Percentiles rank a stretch among this genome's conserved stretches.
phyloP scores from a whole-genome alignment of 2,888 invertebrate genomes.

The Dicycla oo region DNA sequence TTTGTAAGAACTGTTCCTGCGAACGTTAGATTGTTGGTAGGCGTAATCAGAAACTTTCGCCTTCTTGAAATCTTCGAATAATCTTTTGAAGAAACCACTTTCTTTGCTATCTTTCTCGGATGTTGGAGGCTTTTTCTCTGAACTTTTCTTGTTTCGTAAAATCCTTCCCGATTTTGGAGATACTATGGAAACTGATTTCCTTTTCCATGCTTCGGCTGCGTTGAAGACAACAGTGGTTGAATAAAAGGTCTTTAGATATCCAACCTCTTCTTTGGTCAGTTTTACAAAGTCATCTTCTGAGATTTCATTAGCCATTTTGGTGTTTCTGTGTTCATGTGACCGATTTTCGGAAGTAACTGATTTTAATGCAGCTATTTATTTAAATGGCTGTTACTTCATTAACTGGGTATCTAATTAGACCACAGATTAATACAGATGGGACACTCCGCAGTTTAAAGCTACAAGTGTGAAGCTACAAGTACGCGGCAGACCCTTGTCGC shows the following conservation, averaged over 20 bases:
- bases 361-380: slow-evolving; percentile 40
- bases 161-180: slow-evolving; percentile 82
- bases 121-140: slow-evolving; percentile 36
- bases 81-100: slow-evolving; percentile 74
- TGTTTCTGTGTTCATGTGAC: slow-evolving; percentile 36
- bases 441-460: no score
- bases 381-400: slow-evolving; percentile 49
- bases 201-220: slow-evolving; percentile 77
- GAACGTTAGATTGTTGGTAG: slow-evolving; percentile 78
- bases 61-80: slow-evolving; percentile 80
- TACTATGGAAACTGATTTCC: slow-evolving; percentile 81
- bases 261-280: slow-evolving; percentile 78
- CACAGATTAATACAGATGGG: no score
- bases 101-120: slow-evolving; percentile 58
- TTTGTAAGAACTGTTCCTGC: slow-evolving; percentile 79
- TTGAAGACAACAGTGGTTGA: slow-evolving; percentile 66
- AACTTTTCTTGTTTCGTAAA: slow-evolving; percentile 67
- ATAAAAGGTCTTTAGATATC: slow-evolving; percentile 75
- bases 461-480: no score
- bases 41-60: slow-evolving; percentile 82
- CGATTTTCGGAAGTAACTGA: slow-evolving; percentile 50
- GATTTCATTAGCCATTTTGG: slow-evolving; percentile 78
- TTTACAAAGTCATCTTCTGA: slow-evolving; percentile 75
- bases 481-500: no score
- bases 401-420: slow-evolving; percentile 58